Base-by-base conservation (phyloP, 92 coral and sea anemone species). In the Palythoa grandis region DNA sequence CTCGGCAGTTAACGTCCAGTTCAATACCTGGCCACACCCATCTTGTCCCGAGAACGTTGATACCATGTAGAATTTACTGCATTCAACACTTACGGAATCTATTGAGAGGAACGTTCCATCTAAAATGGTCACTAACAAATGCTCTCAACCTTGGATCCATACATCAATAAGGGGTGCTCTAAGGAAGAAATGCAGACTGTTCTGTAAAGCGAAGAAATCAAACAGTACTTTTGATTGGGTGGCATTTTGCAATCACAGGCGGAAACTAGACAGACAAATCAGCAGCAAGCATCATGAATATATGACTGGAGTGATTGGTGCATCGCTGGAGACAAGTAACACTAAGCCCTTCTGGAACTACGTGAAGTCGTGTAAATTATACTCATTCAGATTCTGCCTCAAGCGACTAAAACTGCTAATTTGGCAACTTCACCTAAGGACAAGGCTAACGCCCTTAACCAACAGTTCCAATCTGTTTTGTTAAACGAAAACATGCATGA, bases 341-440 rank as follows among this genome's bases (percentile, higher is more conserved):
- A 60, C 20, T 20, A 60, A 60, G 23, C 67, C 23, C 67, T 20
- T 60, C n/a, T 60, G 67, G 67, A 70, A 60, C 67, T 16, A 60
- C n/a, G 67, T 17, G 20, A 60, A 17, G 67, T 19, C 67, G n/a
- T 60, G 17, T 15, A 54, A 60, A 15, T 20, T 60, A 20, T 2
- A 5, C 61, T 8, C 19, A 12, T 56, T 56, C 0, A 2, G 25
- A 60, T 60, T 71, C 76, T 52, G 4, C 76, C 76, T 71, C 76
- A 71, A 71, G 14, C 35, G 48, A 37, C 76, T 37, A 43, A 16
- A 3, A 52, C 66, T 39, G 82, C 68, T 10, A 76, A 76, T 12
- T 76, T 76, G 25, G 82, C 82, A 76, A 76, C 82, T 52, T 52
- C 47, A 54, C 68, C 82, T 52, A 76, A 53, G 67, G 15, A 75